Evolutionary conservation across 1,140 invertebrate genomes (phyloP).

Genomic region (Phthorimaea operculella): DNA sequence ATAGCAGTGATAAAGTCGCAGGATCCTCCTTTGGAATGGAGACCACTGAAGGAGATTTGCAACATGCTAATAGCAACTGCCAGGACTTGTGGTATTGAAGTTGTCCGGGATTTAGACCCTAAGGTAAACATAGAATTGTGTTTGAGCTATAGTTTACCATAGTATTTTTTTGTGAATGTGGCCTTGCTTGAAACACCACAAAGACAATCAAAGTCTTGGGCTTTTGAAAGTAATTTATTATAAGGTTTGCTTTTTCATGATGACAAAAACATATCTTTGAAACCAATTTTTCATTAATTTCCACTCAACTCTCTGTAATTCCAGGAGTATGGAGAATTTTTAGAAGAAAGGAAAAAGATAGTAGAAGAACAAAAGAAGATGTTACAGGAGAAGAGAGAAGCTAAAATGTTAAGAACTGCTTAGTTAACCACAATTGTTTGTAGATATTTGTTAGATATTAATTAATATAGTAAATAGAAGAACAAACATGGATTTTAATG

Average conservation of each 20-base stretch:
- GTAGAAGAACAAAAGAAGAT: slow-evolving; percentile 81
- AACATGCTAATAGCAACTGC: slow-evolving; percentile 81
- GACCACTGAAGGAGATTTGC: slow-evolving; percentile 81
- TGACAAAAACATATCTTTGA: too few species aligned
- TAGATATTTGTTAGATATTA: slow-evolving; percentile 7
- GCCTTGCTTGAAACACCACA: too few species aligned
- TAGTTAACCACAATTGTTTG: slow-evolving; percentile 17
- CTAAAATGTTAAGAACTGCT: slow-evolving; percentile 89
- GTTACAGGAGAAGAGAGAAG: slow-evolving; percentile 88
- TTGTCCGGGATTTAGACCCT: slow-evolving; percentile 84
- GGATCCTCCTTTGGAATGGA: slow-evolving; percentile 76
- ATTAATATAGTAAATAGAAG: slow-evolving; percentile 5
- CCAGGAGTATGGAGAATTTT: slow-evolving; percentile 84
- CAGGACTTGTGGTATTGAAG: slow-evolving; percentile 84
- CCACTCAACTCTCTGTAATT: slow-evolving; percentile 20
- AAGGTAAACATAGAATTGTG: slow-evolving; percentile 57
- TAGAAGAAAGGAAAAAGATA: slow-evolving; percentile 79
- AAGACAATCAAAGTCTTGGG: too few species aligned
- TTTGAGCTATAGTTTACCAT: too few species aligned
- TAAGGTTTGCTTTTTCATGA: too few species aligned
- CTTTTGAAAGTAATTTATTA: too few species aligned
- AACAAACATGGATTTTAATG: not conserved
- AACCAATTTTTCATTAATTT: too few species aligned
- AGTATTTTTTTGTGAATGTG: too few species aligned
- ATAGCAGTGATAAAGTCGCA: slow-evolving; percentile 94